These are phyloP conservation scores for Hyalella azteca DNA, from an alignment of 2,888 invertebrate species.

Conservation along the genomic window DNA sequence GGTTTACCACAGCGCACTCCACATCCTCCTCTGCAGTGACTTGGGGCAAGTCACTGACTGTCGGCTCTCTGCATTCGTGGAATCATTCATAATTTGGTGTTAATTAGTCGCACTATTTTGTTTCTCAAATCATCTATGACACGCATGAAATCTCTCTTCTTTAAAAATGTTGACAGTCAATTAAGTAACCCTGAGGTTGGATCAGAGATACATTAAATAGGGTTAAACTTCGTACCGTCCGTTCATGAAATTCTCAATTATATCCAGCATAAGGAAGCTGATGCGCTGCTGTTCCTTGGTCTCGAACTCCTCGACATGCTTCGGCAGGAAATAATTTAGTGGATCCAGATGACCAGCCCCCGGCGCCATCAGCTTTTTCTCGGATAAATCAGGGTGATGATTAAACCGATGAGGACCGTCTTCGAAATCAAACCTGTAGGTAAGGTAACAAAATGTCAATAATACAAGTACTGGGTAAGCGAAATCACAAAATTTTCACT, in stretches of 20 bases:
- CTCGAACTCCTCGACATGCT: not conserved
- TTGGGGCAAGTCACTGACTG: not conserved
- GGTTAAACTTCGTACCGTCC: constrained; percentile 41
- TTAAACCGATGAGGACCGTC: constrained; percentile 45
- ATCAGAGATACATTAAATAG: not conserved
- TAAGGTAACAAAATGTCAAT: not conserved
- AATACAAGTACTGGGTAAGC: too few species aligned
- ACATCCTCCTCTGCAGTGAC: not conserved
- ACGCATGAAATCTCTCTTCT: not conserved
- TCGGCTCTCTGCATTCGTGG: not conserved
- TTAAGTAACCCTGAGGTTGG: not conserved
- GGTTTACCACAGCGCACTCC: not conserved
- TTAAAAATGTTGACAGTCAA: not conserved
- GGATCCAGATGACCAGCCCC: constrained; percentile 51
- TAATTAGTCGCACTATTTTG: not conserved
- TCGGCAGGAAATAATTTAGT: constrained; percentile 42
- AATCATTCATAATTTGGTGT: not conserved
- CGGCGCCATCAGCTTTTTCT: constrained; percentile 41
- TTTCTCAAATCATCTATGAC: not conserved
- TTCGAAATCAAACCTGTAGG: constrained; percentile 45
- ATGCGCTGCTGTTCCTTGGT: constrained; percentile 35
- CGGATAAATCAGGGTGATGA: constrained; percentile 39
- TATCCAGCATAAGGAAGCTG: constrained; percentile 41
- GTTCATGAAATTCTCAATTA: constrained; percentile 43
- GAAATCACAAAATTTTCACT: too few species aligned